Evolutionary conservation across 2,888 invertebrate genomes (phyloP).

Genomic region (Marronus borbonicus): DNA sequence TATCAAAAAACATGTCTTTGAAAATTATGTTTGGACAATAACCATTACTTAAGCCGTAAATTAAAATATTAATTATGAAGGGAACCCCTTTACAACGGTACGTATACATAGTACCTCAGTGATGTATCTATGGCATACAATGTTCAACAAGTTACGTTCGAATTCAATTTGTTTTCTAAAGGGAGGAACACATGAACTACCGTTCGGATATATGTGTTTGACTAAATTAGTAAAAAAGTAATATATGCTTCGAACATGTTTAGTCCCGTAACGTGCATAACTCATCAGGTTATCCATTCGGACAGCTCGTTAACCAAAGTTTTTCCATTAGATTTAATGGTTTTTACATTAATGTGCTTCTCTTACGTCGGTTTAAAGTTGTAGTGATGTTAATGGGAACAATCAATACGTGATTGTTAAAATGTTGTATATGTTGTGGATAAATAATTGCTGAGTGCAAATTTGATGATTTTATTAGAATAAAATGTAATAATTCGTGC

Average conservation of each 20-base stretch:
- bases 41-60: neutral
- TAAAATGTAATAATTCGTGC: too few species aligned
- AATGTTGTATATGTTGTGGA: too few species aligned
- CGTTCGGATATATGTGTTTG: slow-evolving; percentile 1
- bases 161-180: slow-evolving; percentile 8
- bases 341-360: neutral
- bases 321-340: neutral
- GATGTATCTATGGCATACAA: too few species aligned
- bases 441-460: too few species aligned
- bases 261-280: slow-evolving; percentile 2
- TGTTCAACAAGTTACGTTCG: neutral
- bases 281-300: neutral
- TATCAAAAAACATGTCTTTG: too few species aligned
- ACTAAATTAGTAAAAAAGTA: slow-evolving; percentile 14
- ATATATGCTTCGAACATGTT: neutral
- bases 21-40: too few species aligned
- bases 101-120: too few species aligned
- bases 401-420: too few species aligned
- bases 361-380: neutral
- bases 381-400: neutral
- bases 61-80: too few species aligned
- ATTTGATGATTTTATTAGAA: too few species aligned
- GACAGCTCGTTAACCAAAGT: neutral
- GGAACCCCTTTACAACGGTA: too few species aligned
- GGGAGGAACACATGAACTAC: neutral